These are phyloP conservation scores for Watersipora subatra DNA, from an alignment of 1,140 invertebrate genomes.

Conservation along the genomic window DNA sequence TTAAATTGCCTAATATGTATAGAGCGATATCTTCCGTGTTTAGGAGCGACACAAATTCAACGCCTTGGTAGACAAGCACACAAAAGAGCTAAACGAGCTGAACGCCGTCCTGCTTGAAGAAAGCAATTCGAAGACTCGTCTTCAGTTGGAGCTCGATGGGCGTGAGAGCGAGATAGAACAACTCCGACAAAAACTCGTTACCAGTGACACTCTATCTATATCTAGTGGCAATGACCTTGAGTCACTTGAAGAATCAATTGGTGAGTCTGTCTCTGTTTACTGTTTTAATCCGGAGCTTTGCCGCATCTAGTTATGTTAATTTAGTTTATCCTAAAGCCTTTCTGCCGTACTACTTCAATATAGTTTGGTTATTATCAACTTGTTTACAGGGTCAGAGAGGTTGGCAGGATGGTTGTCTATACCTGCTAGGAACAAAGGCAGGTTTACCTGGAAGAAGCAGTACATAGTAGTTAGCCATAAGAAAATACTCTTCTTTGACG, in stretches of 20 bases:
- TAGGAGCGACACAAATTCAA: constrained; percentile 86
- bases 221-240: constrained; percentile 52
- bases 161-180: constrained; percentile 92
- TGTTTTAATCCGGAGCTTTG: no score
- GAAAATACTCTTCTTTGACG: constrained; percentile 95
- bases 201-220: constrained; percentile 73
- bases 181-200: constrained; percentile 57
- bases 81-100: constrained; percentile 71
- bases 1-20: no score
- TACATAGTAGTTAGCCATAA: constrained; percentile 91
- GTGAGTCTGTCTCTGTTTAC: no score
- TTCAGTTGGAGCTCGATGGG: constrained; percentile 89
- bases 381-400: constrained; percentile 44
- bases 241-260: constrained; percentile 4
- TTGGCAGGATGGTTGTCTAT: constrained; percentile 90
- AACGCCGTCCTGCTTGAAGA: constrained; percentile 56
- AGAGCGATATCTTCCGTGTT: no score
- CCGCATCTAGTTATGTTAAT: no score
- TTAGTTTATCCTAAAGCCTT: no score
- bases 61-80: constrained; percentile 65
- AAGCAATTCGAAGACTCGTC: constrained; percentile 53
- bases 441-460: constrained; percentile 91
- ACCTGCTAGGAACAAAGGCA: constrained; percentile 87
- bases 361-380: no score
- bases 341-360: no score